These are phyloP conservation scores for Hyles euphorbiae DNA, from an alignment of 1,140 invertebrate genomes.

Conservation along the genomic window DNA sequence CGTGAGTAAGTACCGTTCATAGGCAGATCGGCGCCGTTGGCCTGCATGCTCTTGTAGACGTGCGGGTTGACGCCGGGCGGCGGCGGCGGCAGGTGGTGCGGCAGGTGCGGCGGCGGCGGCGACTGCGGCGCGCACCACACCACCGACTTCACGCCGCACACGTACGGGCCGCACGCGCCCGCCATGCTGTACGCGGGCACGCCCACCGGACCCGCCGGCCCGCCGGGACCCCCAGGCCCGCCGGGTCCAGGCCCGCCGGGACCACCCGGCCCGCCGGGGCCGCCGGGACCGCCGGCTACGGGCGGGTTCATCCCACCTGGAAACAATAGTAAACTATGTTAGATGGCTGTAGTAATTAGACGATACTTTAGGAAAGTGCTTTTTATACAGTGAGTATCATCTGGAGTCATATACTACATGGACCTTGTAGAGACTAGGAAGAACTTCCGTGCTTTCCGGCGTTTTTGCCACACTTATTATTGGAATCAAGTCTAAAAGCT, in stretches of 20 bases:
- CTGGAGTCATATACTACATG: too few relatives aligned
- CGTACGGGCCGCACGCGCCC: constrained; percentile 27
- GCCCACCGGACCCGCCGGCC: not conserved
- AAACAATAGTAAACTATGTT: not conserved
- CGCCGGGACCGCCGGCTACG: not conserved
- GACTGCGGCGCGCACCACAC: constrained; percentile 34
- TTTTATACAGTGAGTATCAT: constrained; percentile 1
- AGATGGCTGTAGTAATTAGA: not conserved
- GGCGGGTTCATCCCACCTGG: not conserved
- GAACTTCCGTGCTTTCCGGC: too few relatives aligned
- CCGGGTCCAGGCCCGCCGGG: not conserved
- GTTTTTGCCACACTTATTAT: too few relatives aligned
- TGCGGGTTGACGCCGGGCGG: constrained; percentile 67
- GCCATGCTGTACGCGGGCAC: not conserved
- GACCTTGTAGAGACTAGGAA: too few relatives aligned
- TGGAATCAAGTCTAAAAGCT: too few relatives aligned
- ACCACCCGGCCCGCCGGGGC: not conserved
- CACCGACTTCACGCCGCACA: constrained; percentile 40
- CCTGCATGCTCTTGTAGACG: constrained; percentile 70
- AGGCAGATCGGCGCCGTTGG: constrained; percentile 77
- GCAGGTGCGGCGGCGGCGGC: constrained; percentile 20
- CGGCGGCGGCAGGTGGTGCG: constrained; percentile 33
- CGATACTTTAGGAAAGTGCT: not conserved
- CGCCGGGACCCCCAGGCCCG: not conserved
- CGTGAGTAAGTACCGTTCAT: constrained; percentile 71